Percentiles rank a stretch among this genome's conserved stretches.
These are phyloP conservation scores for Nilaparvata lugens DNA, from an alignment of 1,140 invertebrate species.

Conservation along the genomic window DNA sequence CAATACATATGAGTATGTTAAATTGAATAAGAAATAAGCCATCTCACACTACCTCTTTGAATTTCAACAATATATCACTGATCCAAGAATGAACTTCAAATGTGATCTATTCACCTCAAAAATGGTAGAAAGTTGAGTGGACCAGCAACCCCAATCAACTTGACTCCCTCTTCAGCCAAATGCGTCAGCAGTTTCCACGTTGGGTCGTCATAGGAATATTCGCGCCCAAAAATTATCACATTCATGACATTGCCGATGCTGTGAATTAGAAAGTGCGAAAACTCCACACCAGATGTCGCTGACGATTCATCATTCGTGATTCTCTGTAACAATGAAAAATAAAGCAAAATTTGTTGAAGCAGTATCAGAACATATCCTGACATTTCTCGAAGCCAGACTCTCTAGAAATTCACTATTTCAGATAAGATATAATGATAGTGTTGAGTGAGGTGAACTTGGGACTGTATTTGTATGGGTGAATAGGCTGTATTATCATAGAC, in stretches of 20 bases:
- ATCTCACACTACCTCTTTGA: no score
- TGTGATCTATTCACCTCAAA: slow-evolving; percentile 48
- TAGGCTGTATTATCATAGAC: no score
- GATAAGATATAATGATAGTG: no score
- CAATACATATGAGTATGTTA: no score
- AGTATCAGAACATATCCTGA: not conserved
- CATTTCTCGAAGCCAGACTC: no score
- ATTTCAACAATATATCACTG: no score
- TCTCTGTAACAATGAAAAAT: slow-evolving; percentile 8
- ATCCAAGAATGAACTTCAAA: no score
- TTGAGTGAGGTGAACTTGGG: no score
- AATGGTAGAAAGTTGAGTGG: slow-evolving; percentile 75
- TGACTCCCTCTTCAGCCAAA: slow-evolving; percentile 67
- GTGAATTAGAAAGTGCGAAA: slow-evolving; percentile 45
- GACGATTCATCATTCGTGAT: slow-evolving; percentile 21
- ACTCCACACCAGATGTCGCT: no score
- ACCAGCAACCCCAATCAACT: slow-evolving; percentile 67
- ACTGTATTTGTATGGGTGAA: no score
- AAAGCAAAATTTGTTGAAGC: not conserved
- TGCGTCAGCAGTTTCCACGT: slow-evolving; percentile 63
- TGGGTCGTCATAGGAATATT: slow-evolving; percentile 53
- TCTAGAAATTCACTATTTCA: no score
- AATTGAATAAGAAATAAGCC: no score
- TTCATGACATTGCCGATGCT: slow-evolving; percentile 68
- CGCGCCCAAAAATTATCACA: slow-evolving; percentile 62